Conservation (phyloP, 1,140 invertebrate species). For the Neotoxoptera formosana region DNA sequence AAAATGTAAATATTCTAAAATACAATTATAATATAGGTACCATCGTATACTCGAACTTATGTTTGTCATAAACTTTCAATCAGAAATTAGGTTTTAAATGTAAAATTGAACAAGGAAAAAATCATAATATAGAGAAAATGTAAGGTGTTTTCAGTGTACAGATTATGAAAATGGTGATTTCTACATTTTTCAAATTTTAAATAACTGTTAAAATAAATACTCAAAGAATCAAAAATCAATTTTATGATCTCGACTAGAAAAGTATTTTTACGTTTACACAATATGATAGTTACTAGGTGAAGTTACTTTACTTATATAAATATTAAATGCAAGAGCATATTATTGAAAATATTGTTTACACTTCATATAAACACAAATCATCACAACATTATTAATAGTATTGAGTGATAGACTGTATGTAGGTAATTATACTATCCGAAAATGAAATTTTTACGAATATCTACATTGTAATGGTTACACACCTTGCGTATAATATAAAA, state of each 20-base stretch:
- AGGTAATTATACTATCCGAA: background rate
- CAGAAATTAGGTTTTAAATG: background rate
- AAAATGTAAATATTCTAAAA: too few species aligned
- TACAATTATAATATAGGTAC: background rate
- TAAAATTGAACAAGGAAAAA: background rate
- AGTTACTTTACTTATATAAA: background rate
- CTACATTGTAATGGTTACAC: background rate
- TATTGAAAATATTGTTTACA: background rate
- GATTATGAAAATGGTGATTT: background rate
- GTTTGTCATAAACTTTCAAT: background rate
- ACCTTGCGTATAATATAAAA: background rate
- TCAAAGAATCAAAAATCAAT: background rate
- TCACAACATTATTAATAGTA: background rate
- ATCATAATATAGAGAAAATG: background rate
- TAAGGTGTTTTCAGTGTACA: background rate
- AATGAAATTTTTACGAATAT: background rate
- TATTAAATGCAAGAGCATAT: background rate
- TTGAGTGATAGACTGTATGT: background rate
- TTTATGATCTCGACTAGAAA: background rate
- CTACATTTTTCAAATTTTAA: background rate
- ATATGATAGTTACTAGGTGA: background rate
- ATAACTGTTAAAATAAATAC: background rate
- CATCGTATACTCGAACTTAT: background rate
- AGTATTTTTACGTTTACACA: background rate
- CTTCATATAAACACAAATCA: background rate